These are phyloP conservation scores for Lasius fuliginosus DNA, from an alignment of 2,888 invertebrate genomes.

Conservation along the genomic window DNA sequence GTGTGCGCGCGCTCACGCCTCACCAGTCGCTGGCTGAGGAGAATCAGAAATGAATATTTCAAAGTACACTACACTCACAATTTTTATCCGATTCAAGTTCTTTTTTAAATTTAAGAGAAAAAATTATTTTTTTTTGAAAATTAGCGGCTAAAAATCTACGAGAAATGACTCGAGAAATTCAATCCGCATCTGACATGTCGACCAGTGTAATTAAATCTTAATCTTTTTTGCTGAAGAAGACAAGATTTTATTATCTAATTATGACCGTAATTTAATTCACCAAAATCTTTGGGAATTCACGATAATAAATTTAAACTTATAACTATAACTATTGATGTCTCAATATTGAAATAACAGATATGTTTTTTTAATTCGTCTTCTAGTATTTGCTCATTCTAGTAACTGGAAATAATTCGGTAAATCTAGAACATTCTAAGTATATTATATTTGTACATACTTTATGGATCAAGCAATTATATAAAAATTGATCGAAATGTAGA, in stretches of 20 bases:
- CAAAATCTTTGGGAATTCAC: background rate
- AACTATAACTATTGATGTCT: background rate
- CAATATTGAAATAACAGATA: background rate
- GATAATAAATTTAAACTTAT: background rate
- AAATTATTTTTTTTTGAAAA: too few species aligned
- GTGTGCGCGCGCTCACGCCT: too few species aligned
- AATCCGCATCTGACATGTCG: too few species aligned
- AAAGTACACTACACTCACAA: too few species aligned
- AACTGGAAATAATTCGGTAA: background rate
- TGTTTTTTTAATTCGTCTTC: background rate
- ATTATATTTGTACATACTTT: background rate
- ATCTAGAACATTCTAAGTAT: background rate
- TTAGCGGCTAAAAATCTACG: too few species aligned
- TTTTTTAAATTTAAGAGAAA: too few species aligned
- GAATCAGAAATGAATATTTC: too few species aligned
- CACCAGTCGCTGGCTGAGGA: too few species aligned
- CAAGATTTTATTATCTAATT: background rate
- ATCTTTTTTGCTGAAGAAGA: background rate
- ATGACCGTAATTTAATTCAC: background rate
- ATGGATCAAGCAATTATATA: background rate
- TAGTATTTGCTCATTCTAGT: background rate
- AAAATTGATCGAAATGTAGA: constrained; percentile 4
- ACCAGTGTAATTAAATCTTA: background rate
- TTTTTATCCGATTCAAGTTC: too few species aligned
- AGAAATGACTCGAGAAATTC: too few species aligned